These are phyloP conservation scores for Acleris literana DNA, from an alignment of 2,888 invertebrate genomes.

Conservation along the genomic window DNA sequence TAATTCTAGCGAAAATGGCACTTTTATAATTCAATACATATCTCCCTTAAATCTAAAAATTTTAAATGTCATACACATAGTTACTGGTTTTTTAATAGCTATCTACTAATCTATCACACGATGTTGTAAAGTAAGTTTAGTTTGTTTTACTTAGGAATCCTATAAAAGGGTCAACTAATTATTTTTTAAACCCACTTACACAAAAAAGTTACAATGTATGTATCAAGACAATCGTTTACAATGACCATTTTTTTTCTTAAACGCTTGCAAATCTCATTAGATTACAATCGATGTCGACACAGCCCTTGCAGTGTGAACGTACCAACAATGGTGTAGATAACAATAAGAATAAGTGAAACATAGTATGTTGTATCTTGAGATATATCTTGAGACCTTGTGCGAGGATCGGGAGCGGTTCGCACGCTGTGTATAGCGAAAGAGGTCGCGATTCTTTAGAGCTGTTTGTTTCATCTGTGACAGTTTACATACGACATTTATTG, in stretches of 20 bases:
- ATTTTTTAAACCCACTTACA: neutral
- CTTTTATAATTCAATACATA: no score
- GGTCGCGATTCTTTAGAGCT: constrained; percentile 40
- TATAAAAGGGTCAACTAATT: no score
- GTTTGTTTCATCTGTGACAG: neutral
- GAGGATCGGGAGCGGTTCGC: constrained; percentile 57
- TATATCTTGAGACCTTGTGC: constrained; percentile 50
- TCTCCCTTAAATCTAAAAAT: no score
- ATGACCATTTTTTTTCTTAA: constrained; percentile 44
- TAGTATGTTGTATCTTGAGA: constrained; percentile 44
- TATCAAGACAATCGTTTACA: constrained; percentile 23
- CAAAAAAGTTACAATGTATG: neutral
- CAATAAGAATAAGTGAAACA: constrained; percentile 58
- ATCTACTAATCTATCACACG: no score
- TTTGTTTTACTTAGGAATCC: no score
- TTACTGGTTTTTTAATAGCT: no score
- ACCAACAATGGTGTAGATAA: constrained; percentile 59
- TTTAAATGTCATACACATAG: no score
- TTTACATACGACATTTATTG: neutral
- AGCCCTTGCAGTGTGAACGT: constrained; percentile 64
- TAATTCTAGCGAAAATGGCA: no score
- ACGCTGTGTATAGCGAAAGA: constrained; percentile 57
- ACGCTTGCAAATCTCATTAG: constrained; percentile 52
- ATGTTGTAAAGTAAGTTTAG: no score
- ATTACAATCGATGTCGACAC: constrained; percentile 68